phyloP scores from a whole-genome alignment of 2,797 vertebrate genomes.

The Bradypodion pumilum region DNA sequence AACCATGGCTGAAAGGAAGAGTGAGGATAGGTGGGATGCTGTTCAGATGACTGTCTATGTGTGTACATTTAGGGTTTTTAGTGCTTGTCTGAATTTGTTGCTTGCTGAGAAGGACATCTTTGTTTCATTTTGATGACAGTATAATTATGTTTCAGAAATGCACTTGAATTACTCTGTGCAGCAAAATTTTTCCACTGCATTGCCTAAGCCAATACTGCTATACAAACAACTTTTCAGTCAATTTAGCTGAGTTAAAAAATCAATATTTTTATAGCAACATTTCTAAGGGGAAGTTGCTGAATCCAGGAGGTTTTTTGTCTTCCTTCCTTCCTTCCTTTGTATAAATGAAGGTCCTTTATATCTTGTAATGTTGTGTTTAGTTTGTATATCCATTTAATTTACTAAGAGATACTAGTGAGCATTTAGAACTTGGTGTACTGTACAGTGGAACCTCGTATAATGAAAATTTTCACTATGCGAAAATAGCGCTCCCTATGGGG shows the following conservation, averaged over 20 bases:
- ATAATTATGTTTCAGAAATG: constrained; percentile 96
- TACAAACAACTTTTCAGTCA: constrained; percentile 99
- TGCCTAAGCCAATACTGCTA: constrained; percentile 94
- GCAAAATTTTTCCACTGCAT: constrained; percentile 86
- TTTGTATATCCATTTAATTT: constrained; percentile 59
- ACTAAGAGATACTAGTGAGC: constrained; percentile 43
- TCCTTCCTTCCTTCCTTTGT: constrained; percentile 32
- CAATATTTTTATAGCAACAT: constrained; percentile 88
- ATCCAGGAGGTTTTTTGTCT: constrained; percentile 67
- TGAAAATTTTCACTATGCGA: too few species aligned
- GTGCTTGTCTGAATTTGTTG: constrained; percentile 83
- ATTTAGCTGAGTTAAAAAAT: constrained; percentile 89
- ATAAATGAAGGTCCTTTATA: constrained; percentile 59
- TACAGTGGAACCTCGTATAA: too few species aligned
- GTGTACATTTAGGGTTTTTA: constrained; percentile 59
- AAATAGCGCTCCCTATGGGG: too few species aligned
- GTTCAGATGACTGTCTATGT: constrained; percentile 76
- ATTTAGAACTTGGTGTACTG: neutral
- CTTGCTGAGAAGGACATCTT: constrained; percentile 85
- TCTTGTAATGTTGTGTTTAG: constrained; percentile 50
- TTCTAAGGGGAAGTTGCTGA: constrained; percentile 83
- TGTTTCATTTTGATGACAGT: constrained; percentile 93
- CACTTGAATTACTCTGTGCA: constrained; percentile 88
- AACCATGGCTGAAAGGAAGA: constrained; percentile 81
- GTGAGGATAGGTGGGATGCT: constrained; percentile 48